phyloP scores from a whole-genome alignment of 2,113 vertebrate genomes.

The Struthio camelus region DNA sequence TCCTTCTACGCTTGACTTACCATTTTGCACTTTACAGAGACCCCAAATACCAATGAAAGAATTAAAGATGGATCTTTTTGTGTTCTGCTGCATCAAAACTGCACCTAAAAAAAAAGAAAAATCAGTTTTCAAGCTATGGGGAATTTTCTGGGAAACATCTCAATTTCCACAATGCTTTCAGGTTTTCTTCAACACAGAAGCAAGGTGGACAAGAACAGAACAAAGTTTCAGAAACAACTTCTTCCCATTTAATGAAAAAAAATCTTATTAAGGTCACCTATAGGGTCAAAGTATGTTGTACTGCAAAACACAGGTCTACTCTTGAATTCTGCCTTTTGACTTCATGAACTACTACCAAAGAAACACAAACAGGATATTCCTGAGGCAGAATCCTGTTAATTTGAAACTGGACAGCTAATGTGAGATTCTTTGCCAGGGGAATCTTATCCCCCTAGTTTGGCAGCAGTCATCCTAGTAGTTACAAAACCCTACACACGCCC shows the following conservation, averaged over 20 bases:
- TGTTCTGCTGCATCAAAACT: not conserved
- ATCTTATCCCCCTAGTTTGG: not conserved
- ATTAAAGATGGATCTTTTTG: not conserved
- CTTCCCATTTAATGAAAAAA: not conserved
- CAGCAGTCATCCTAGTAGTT: fast-evolving
- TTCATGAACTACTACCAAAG: not conserved
- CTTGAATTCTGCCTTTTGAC: not conserved
- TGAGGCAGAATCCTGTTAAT: not conserved
- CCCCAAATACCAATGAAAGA: not conserved
- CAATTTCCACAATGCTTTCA: not conserved
- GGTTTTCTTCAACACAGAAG: not conserved
- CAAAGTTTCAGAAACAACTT: not conserved
- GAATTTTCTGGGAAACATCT: not conserved
- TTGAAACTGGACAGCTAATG: not conserved
- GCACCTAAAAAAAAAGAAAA: not conserved
- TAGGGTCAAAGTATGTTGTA: not conserved
- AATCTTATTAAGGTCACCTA: not conserved
- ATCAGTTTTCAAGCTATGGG: not conserved
- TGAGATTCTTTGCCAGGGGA: not conserved
- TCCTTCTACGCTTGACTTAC: not conserved
- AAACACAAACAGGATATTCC: constrained; percentile 21
- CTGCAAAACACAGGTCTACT: not conserved
- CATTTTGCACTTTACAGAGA: fast-evolving
- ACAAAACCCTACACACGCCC: not conserved
- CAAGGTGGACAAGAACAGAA: not conserved